Base-by-base conservation (phyloP, 23 tunicate genomes). In the Corella eumyota region DNA sequence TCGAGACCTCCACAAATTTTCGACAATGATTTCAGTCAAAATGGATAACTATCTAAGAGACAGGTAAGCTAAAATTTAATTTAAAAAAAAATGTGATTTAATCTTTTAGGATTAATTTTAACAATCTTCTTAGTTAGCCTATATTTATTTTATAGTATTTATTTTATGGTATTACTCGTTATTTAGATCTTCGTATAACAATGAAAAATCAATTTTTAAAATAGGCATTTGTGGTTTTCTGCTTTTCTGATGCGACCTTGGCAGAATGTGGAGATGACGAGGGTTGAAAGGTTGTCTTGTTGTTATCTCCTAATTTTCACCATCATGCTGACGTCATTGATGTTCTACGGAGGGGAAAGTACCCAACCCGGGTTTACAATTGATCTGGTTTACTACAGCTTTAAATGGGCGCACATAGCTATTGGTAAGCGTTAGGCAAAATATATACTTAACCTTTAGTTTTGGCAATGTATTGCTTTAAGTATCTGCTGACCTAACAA, bases 171-270 rank as follows among this genome's bases (percentile, higher is more conserved):
- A n/a, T n/a, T n/a, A n/a, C n/a, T n/a, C n/a, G n/a, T n/a, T n/a
- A n/a, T n/a, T n/a, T n/a, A n/a, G n/a, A n/a, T n/a, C n/a, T n/a
- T n/a, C n/a, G n/a, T n/a, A n/a, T n/a, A n/a, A n/a, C n/a, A n/a
- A n/a, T n/a, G n/a, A n/a, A n/a, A n/a, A n/a, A n/a, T n/a, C n/a
- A n/a, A n/a, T n/a, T n/a, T n/a, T n/a, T n/a, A n/a, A 6, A 6
- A 19, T 61, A 76, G 86, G 36, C 78, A 80, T 45, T 2, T 62
- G 6, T 79, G 78, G 66, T 79, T 44, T 64, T 79, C 88, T 2
- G 34, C 64, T 2, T 51, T 63, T 44, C 73, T 59, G 25, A 71
- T 63, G 71, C 78, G 60, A 34, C 60, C 88, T 21, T 79, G 88
- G 88, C 58, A 66, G 5, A 51, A 32, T 9, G 33, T 49, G 17